Base-by-base conservation (phyloP, 2,113 vertebrate species). In the Machaerirhynchus nigripectus region DNA sequence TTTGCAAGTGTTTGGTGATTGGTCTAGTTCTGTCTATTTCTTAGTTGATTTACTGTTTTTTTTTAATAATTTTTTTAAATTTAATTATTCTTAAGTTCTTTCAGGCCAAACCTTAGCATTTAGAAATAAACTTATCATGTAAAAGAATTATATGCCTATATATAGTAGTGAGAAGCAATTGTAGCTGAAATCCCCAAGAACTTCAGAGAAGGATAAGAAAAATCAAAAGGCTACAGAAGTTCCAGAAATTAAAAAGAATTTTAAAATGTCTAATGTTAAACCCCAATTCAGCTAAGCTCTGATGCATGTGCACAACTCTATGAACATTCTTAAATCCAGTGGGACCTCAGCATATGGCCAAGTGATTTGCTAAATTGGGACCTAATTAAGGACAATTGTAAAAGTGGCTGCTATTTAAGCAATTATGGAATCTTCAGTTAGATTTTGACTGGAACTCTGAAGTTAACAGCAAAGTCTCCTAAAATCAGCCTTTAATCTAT, bases 381-480 rank as follows among this genome's bases (percentile, higher is more conserved):
- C 84, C 91, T 96, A 96, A 96, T 96, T 96, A 96, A 96, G 84
- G 84, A 93, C 91, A 96, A 94, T 93, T 96, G 93, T 95, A 87
- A 94, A 96, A 91, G 93, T 95, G 91, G 70, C 75, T 91, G 70
- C 93, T 93, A 67, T 97, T 95, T 90, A 94, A 91, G 70, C 79
- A 69, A 83, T 96, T 95, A 67, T 6, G n/a, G 78, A 87, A 85
- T 83, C 67, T 88, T 85, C 71, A 65, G 78, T 88, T 87, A 83
- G 78, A 69, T 91, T 96, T 96, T 94, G 65, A 79, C 65, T 77
- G 75, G 28, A 93, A 77, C 21, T 94, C 70, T 94, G 61, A 82
- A 94, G 55, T 87, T 91, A 65, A 83, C 20, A 61, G 70, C 23
- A 39, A 68, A 42, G 35, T 87, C 61, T 91, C 80, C 49, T 67